Conservation (phyloP, 1,140 invertebrate genomes). For the Saccostrea echinata region DNA sequence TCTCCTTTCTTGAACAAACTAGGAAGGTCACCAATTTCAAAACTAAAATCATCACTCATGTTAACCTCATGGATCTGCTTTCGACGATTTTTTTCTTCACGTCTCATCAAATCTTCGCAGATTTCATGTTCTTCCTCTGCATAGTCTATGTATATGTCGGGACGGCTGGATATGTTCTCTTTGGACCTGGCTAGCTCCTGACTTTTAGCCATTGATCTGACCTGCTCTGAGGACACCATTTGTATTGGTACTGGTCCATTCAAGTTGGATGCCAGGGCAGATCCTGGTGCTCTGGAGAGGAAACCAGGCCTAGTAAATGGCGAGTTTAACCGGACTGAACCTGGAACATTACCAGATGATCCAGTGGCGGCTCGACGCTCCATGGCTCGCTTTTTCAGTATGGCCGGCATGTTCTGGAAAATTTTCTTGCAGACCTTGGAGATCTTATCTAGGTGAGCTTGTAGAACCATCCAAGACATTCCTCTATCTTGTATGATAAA, state of each 20-base stretch:
- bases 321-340: not conserved
- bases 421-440: slow-evolving; percentile 43
- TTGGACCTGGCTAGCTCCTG: not conserved
- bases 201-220: slow-evolving; percentile 37
- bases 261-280: not conserved
- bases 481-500: slow-evolving; percentile 19
- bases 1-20: not conserved
- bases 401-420: slow-evolving; percentile 37
- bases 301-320: not conserved
- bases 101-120: slow-evolving; percentile 15
- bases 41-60: not conserved
- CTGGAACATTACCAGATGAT: not conserved
- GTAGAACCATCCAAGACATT: slow-evolving; percentile 45
- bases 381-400: slow-evolving; percentile 18
- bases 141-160: slow-evolving; percentile 74
- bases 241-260: slow-evolving; percentile 47
- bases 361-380: not conserved
- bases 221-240: slow-evolving; percentile 41
- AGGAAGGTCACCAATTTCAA: slow-evolving; percentile 25
- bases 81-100: not conserved
- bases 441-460: slow-evolving; percentile 40
- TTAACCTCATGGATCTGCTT: slow-evolving; percentile 14
- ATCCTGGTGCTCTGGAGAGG: not conserved
- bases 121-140: slow-evolving; percentile 28
- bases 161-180: not conserved